phyloP scores from a whole-genome alignment of 2,888 invertebrate genomes.

The Drosophila stalkeri region DNA sequence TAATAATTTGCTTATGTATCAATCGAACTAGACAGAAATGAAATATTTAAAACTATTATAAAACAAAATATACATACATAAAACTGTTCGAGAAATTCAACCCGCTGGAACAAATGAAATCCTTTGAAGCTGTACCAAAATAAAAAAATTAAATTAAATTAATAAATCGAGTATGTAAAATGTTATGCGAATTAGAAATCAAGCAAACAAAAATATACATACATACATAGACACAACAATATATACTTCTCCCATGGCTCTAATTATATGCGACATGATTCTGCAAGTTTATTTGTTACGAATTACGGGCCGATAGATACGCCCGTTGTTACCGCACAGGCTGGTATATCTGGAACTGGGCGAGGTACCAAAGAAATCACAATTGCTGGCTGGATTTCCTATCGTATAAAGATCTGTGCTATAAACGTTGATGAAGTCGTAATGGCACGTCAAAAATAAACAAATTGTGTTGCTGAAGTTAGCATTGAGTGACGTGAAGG shows the following conservation, averaged over 20 bases:
- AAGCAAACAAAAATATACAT: background rate
- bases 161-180: background rate
- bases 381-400: conserved; percentile 39
- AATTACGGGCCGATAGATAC: background rate
- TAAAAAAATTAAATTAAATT: background rate
- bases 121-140: background rate
- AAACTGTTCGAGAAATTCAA: background rate
- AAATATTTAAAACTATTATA: conserved; percentile 35
- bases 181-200: background rate
- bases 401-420: conserved; percentile 36
- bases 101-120: background rate
- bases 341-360: conserved; percentile 12
- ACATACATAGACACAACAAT: background rate
- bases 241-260: background rate
- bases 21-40: conserved; percentile 48
- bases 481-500: too few relatives aligned
- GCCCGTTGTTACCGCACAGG: conserved; percentile 57
- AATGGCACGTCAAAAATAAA: conserved; percentile 63
- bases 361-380: conserved; percentile 37
- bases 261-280: background rate
- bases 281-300: conserved; percentile 4
- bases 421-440: conserved; percentile 50
- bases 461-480: conserved; percentile 10
- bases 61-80: conserved; percentile 3
- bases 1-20: conserved; percentile 61